phyloP scores from a whole-genome alignment of 53 echinoderm and acorn worm genomes.

The Henricia sp. region DNA sequence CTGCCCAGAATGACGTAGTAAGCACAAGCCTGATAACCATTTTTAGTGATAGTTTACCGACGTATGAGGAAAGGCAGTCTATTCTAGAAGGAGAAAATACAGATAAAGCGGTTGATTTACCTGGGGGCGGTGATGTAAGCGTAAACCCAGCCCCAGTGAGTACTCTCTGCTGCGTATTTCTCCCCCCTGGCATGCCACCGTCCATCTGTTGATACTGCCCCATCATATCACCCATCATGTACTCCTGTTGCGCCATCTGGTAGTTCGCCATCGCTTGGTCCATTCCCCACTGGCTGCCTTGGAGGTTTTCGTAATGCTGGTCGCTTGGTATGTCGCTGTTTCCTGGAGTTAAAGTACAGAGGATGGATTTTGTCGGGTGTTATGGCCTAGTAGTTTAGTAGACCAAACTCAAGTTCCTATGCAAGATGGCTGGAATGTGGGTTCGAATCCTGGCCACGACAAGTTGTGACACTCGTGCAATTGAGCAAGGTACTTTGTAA shows the following conservation, averaged over 20 bases:
- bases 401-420: no score
- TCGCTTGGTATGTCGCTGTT: constrained; percentile 6
- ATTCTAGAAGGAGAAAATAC: no score
- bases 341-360: background rate
- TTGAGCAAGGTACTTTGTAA: no score
- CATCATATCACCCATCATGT: constrained; percentile 5
- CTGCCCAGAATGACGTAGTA: no score
- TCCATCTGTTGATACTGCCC: constrained; percentile 18
- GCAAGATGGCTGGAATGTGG: no score
- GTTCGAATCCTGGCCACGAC: no score
- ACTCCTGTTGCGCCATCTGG: background rate
- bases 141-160: constrained; percentile 40
- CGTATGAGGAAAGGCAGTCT: no score
- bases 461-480: no score
- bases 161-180: constrained; percentile 27
- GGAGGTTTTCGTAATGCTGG: background rate
- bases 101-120: constrained; percentile 54
- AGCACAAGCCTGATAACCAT: no score
- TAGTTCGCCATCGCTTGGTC: constrained; percentile 21
- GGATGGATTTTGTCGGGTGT: no score
- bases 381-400: no score
- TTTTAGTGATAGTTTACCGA: no score
- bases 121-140: constrained; percentile 46
- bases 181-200: constrained; percentile 46
- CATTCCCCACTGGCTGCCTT: constrained; percentile 53